Conservation (phyloP, 1,140 invertebrate genomes). For the Acromyrmex echinatior region DNA sequence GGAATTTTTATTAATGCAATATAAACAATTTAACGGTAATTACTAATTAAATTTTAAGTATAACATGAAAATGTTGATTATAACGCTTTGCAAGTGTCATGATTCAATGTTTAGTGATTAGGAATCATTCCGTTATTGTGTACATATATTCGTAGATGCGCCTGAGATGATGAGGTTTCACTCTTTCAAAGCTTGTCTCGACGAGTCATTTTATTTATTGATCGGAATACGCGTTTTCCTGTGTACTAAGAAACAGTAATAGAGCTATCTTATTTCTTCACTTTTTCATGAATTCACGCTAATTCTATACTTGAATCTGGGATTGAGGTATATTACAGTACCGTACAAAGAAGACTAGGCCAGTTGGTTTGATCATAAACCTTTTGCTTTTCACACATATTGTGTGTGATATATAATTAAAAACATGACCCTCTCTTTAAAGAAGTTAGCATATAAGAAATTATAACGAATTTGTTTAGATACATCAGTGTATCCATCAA, state of each 20-base stretch:
- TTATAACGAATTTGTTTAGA: slow-evolving; percentile 6
- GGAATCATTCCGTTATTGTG: slow-evolving; percentile 71
- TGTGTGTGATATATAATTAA: background rate
- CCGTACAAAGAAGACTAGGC: slow-evolving; percentile 4
- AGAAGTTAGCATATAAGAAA: background rate
- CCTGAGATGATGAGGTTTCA: slow-evolving; percentile 35
- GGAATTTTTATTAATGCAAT: background rate
- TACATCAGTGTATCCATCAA: background rate
- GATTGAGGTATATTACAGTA: slow-evolving; percentile 13
- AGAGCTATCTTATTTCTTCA: background rate
- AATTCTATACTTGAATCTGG: background rate
- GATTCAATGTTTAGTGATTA: slow-evolving; percentile 60
- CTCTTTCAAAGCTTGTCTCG: slow-evolving; percentile 7
- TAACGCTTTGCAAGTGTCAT: slow-evolving; percentile 60
- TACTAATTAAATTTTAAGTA: slow-evolving; percentile 10
- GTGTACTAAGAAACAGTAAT: background rate
- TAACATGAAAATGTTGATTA: background rate
- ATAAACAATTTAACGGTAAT: background rate
- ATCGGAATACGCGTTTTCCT: background rate
- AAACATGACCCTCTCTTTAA: background rate
- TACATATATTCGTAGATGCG: slow-evolving; percentile 48
- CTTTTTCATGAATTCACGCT: slow-evolving; percentile 9
- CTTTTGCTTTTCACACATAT: background rate
- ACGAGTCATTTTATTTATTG: slow-evolving; percentile 42
- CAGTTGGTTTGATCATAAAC: slow-evolving; percentile 10